Base-by-base conservation (phyloP, 2,888 invertebrate species). In the Protodeltote pygarga region DNA sequence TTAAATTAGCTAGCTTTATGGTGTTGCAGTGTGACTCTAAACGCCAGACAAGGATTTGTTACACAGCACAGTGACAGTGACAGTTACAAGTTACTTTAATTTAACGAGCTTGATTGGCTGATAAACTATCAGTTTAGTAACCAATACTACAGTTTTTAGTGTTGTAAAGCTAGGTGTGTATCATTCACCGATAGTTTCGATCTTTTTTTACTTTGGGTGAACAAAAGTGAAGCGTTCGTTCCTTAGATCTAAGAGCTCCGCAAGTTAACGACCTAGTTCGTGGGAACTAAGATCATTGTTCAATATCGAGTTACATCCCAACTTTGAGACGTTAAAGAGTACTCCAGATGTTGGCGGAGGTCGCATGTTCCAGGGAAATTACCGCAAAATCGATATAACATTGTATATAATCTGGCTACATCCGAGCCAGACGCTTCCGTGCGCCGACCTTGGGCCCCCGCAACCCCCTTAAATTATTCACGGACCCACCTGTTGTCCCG, bases 361-460 rank as follows among this genome's bases (percentile, higher is more conserved):
- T 69, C 38, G 55, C 62, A 51, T 69, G 71, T 67, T 65, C 51
- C 62, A 60, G 61, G 63, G 69, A 74, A 73, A 83, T 80, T 70
- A 80, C 74, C 68, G 71, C 70, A 73, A 79, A 80, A 87, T 88
- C 87, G 83, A 87, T 87, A 84, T 66, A 62, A 73, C 63, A 73
- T 80, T 83, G 77, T 81, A 75, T 83, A 80, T 84, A 83, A 85
- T 85, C 82, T 82, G 75, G 79, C 77, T 81, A 85, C 82, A 84
- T 84, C 80, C 75, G 73, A 70, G 78, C 80, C 87, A 89, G 89
- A 89, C 89, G 85, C 80, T 91, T 91, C 89, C 90, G 89, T 85
- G 77, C 88, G 87, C 77, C 81, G 89, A 91, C 91, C 89, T 90
- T 89, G 89, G 79, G 68, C 65, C 74, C 68, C 67, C 77, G 63